Evolutionary conservation across 2,113 vertebrate genomes (phyloP).

Genomic region (Rhombomys opimus): DNA sequence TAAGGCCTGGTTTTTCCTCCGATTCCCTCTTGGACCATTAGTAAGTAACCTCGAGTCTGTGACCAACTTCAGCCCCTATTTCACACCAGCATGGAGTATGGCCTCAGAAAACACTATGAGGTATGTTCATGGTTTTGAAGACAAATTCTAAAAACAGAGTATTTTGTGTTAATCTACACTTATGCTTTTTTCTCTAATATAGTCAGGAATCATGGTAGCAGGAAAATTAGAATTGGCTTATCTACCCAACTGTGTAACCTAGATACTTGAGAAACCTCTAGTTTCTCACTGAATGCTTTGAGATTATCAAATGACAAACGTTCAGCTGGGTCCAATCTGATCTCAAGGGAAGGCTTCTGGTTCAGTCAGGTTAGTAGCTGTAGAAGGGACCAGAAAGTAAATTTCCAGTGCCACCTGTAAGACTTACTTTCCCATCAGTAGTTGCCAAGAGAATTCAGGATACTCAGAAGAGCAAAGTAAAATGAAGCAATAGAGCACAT

Average conservation of each 20-base stretch:
- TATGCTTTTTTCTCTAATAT: neutral
- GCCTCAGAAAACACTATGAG: conserved; percentile 7
- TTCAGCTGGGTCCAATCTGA: conserved; percentile 66
- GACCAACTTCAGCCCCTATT: neutral
- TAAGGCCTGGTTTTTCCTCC: neutral
- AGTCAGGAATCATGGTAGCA: neutral
- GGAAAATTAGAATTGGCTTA: conserved; percentile 60
- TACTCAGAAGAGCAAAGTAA: neutral
- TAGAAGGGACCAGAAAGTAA: conserved; percentile 45
- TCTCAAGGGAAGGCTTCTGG: conserved; percentile 33
- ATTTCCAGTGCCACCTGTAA: conserved; percentile 16
- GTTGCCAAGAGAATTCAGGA: conserved; percentile 8
- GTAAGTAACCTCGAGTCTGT: neutral
- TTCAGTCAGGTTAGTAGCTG: conserved; percentile 45
- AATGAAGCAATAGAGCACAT: neutral
- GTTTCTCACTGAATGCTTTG: conserved; percentile 51
- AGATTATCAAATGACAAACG: conserved; percentile 76
- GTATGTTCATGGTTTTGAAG: neutral
- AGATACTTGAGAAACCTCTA: conserved; percentile 72
- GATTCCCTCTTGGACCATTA: neutral
- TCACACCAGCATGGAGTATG: neutral
- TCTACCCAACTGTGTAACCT: conserved; percentile 67
- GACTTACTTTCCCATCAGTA: neutral
- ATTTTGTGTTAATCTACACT: neutral
- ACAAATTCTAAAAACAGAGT: neutral